These are phyloP conservation scores for Lepidurus couesii DNA, from an alignment of 1,140 invertebrate species.

Conservation along the genomic window DNA sequence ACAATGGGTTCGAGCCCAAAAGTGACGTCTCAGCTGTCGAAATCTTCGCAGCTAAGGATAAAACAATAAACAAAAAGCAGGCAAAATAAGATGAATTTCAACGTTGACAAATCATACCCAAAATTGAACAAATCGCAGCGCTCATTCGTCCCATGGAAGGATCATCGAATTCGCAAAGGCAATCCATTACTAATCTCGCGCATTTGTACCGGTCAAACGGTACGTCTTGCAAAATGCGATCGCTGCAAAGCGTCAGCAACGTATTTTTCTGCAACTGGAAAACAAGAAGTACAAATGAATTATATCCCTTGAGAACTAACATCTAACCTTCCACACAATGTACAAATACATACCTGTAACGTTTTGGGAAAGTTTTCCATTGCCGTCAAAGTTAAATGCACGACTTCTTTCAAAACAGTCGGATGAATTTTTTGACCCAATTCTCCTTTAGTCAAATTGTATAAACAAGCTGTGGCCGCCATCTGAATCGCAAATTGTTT, in stretches of 20 bases:
- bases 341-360: constrained; percentile 47
- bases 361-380: constrained; percentile 67
- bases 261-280: constrained; percentile 69
- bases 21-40: constrained; percentile 66
- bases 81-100: constrained; percentile 19
- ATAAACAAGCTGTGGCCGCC: constrained; percentile 73
- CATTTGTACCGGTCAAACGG: constrained; percentile 67
- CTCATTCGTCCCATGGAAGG: constrained; percentile 71
- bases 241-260: constrained; percentile 67
- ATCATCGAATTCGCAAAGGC: constrained; percentile 65
- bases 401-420: constrained; percentile 57
- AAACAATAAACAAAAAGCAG: constrained; percentile 6
- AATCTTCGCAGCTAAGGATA: constrained; percentile 57
- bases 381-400: constrained; percentile 61
- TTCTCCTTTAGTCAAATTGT: constrained; percentile 68
- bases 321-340: background rate
- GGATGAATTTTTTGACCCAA: constrained; percentile 62
- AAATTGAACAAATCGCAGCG: constrained; percentile 73
- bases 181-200: constrained; percentile 68
- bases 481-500: constrained; percentile 65
- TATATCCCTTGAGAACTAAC: constrained; percentile 7
- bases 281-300: constrained; percentile 1
- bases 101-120: constrained; percentile 44
- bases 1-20: constrained; percentile 60
- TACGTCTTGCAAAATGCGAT: constrained; percentile 70